These are phyloP conservation scores for Notothenia coriiceps DNA, from an alignment of 2,113 vertebrate species.

Conservation along the genomic window DNA sequence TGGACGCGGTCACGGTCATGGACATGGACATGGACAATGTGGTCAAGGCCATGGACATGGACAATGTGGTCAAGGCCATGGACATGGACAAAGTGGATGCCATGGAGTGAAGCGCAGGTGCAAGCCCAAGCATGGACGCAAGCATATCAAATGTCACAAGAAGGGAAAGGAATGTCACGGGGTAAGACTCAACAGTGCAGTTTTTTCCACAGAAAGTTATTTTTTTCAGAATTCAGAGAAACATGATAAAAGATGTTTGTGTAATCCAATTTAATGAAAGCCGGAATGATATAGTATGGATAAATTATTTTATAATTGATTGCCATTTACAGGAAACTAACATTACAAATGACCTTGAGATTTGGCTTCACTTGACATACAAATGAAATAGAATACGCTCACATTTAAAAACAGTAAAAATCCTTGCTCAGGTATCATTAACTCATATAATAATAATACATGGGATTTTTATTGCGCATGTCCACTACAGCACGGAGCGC, in stretches of 20 bases:
- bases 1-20: not conserved
- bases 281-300: too few relatives aligned
- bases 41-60: not conserved
- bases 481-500: too few relatives aligned
- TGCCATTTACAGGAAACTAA: not conserved
- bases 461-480: too few relatives aligned
- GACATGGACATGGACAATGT: not conserved
- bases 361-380: not conserved
- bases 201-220: not conserved
- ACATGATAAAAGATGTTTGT: not conserved
- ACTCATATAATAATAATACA: too few relatives aligned
- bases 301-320: too few relatives aligned
- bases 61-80: not conserved
- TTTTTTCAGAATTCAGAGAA: not conserved
- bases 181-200: conserved; percentile 38
- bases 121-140: conserved; percentile 45
- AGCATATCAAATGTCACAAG: conserved; percentile 67
- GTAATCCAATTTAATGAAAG: too few relatives aligned
- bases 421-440: too few relatives aligned
- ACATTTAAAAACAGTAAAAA: too few relatives aligned
- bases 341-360: not conserved
- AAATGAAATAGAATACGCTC: too few relatives aligned
- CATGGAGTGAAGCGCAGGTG: not conserved
- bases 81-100: not conserved
- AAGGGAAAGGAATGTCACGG: conserved; percentile 60